These are phyloP conservation scores for Lanistes nyassanus DNA, from an alignment of 1,140 invertebrate species.

Conservation along the genomic window DNA sequence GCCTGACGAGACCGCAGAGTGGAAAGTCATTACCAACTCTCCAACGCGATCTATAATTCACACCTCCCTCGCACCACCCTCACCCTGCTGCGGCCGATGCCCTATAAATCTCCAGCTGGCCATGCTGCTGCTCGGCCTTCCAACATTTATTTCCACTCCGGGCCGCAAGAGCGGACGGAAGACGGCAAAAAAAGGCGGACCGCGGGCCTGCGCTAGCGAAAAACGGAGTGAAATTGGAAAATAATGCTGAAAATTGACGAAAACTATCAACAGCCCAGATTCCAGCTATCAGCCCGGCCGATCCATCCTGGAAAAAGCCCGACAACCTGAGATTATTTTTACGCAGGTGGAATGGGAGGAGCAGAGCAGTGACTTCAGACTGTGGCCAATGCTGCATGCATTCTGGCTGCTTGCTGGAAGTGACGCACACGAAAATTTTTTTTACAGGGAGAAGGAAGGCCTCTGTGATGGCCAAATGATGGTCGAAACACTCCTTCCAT, in stretches of 20 bases:
- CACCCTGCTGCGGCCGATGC: not conserved
- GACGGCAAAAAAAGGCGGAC: not conserved
- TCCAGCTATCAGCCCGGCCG: not conserved
- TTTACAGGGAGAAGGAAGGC: no score
- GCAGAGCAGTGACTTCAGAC: no score
- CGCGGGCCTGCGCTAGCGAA: not conserved
- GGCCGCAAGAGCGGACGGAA: not conserved
- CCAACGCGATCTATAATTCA: slow-evolving; percentile 22
- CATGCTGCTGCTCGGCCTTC: not conserved
- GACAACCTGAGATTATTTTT: no score
- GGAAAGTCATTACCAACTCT: slow-evolving; percentile 20
- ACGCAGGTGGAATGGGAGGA: no score
- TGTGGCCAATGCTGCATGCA: no score
- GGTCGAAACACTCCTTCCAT: no score
- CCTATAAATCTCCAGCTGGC: not conserved
- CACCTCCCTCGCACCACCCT: not conserved
- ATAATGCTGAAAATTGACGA: slow-evolving; percentile 22
- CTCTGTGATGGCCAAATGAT: no score
- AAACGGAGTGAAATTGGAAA: slow-evolving; percentile 10
- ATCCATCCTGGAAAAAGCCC: no score
- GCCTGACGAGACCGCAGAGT: not conserved
- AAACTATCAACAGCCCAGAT: slow-evolving; percentile 16
- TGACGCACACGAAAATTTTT: no score
- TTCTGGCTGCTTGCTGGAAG: no score
- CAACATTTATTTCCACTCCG: slow-evolving; percentile 23